Evolutionary conservation across 2,888 invertebrate species (phyloP), one percentile per base, ranked within the genome.

Genomic region (Asteroscopus sphinx): DNA sequence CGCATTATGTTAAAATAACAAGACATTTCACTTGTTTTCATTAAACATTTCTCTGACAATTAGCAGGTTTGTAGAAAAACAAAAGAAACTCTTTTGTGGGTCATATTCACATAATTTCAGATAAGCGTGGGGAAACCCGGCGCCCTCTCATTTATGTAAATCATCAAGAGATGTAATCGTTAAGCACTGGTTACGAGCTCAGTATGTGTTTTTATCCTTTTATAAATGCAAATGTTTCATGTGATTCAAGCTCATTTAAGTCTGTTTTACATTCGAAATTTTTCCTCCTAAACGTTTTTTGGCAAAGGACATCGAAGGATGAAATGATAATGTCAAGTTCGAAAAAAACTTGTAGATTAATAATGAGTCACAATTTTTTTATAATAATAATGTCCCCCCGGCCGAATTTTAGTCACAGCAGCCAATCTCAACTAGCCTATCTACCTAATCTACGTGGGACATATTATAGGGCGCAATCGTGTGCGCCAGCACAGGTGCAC

Each of bases 161-260:
- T 61, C 54, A 61, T 55, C 51, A 68, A 45, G 53, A 26, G 42
- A 59, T 52, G 47, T 55, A 15, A 59, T 63, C 40, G 49, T 57
- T 39, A 37, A 37, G 16, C 32, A 15, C 30, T 32, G 46, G 52
- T 59, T 52, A 64, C 61, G 68, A 65, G 26, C 35, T 6, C 1
- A 41, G 45, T 15, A 44, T 12, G 35, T 28, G 17, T 30, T 28
- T 41, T 40, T 36, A 67, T 52, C 26, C 32, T 26, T 46, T 65
- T 40, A 44, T 32, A 40, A 48, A 53, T 21, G 52, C 15, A 35
- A 60, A 64, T 35, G 32, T 45, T 6, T 40, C 26, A 30, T 12
- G 6, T 48, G 44, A 47, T 53, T 48, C 30, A 0, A 16, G 8
- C n/a, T 28, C 7, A 6, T 21, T 4, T 11, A 9, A 4, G 28